Evolutionary conservation across 2,888 invertebrate species (phyloP).

Genomic region (Agonum fuliginosum): DNA sequence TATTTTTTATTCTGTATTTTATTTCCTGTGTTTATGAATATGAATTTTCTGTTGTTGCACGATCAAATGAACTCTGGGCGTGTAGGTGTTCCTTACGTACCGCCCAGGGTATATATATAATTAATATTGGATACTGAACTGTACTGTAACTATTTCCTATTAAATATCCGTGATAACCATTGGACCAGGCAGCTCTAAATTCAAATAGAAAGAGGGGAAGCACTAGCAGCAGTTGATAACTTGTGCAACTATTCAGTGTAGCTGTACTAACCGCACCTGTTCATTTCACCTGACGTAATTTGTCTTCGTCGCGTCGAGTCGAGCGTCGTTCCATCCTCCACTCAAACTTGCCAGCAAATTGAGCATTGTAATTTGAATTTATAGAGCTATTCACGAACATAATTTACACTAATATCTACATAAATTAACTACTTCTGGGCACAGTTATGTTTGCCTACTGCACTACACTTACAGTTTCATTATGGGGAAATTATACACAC

Average conservation of each 20-base stretch:
- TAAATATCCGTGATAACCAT: too few species aligned
- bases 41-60: too few species aligned
- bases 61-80: too few species aligned
- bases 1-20: too few species aligned
- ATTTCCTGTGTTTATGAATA: too few species aligned
- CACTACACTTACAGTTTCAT: conserved; percentile 20
- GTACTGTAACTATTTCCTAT: too few species aligned
- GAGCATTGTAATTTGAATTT: conserved; percentile 55
- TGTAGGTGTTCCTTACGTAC: too few species aligned
- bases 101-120: too few species aligned
- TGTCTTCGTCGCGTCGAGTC: conserved; percentile 37
- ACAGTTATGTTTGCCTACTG: conserved; percentile 19
- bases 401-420: conserved; percentile 50
- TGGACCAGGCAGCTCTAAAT: too few species aligned
- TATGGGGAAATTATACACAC: conserved; percentile 29
- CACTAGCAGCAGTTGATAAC: too few species aligned
- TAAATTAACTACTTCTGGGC: conserved; percentile 48
- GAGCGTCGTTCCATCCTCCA: background rate
- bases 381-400: conserved; percentile 49
- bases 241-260: background rate
- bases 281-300: conserved; percentile 30
- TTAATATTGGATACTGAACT: too few species aligned
- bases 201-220: too few species aligned
- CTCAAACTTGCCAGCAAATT: conserved; percentile 45
- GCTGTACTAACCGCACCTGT: conserved; percentile 1